These are phyloP conservation scores for Diorhabda elongata DNA, from an alignment of 1,140 invertebrate genomes.

Conservation along the genomic window DNA sequence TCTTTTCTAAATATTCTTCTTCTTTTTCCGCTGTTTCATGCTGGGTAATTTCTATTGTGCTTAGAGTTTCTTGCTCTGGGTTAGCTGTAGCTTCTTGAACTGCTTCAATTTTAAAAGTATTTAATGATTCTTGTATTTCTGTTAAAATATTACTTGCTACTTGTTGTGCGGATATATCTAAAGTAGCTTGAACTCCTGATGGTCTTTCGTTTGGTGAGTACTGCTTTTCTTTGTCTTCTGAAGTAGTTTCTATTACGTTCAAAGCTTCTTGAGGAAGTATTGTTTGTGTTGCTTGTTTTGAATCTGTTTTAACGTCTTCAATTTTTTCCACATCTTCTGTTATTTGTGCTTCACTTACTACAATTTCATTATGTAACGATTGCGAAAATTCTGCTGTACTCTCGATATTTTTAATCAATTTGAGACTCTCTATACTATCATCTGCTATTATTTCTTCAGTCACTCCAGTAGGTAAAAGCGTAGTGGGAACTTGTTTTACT, in stretches of 20 bases:
- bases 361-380: conserved; percentile 50
- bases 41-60: conserved; percentile 53
- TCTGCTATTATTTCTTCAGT: conserved; percentile 57
- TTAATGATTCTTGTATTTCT: conserved; percentile 50
- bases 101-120: conserved; percentile 42
- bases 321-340: conserved; percentile 49
- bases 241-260: conserved; percentile 51
- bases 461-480: conserved; percentile 55
- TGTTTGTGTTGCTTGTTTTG: conserved; percentile 49
- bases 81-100: conserved; percentile 49
- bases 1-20: conserved; percentile 47
- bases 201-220: conserved; percentile 39
- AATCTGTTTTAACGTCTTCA: conserved; percentile 41
- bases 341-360: conserved; percentile 52
- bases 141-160: conserved; percentile 52
- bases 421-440: conserved; percentile 50
- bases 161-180: conserved; percentile 50
- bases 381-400: conserved; percentile 51
- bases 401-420: conserved; percentile 41
- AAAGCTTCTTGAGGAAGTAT: conserved; percentile 53
- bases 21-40: conserved; percentile 57
- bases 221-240: conserved; percentile 50
- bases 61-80: conserved; percentile 47
- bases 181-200: conserved; percentile 43
- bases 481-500: conserved; percentile 51